phyloP scores from a whole-genome alignment of 2,888 invertebrate genomes.

The Trissonchulus latispiculum region DNA sequence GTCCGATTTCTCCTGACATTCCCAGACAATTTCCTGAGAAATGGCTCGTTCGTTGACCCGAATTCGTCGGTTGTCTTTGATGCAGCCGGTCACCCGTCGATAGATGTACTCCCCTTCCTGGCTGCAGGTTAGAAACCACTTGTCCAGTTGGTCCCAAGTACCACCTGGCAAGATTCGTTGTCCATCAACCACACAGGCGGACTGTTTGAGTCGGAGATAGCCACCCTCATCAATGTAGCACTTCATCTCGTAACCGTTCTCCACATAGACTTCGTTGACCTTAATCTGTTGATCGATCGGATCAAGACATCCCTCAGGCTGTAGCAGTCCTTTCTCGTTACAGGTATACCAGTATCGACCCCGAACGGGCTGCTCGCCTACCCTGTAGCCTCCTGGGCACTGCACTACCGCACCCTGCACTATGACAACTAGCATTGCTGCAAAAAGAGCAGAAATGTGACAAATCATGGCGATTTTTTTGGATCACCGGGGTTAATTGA shows the following conservation, averaged over 20 bases:
- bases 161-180: slow-evolving; percentile 21
- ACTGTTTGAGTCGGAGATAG: slow-evolving; percentile 33
- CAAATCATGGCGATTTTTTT: no score
- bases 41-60: slow-evolving; percentile 26
- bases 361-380: slow-evolving; percentile 5
- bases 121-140: slow-evolving; percentile 24
- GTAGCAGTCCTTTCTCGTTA: slow-evolving; percentile 9
- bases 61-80: slow-evolving; percentile 32
- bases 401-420: neutral
- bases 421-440: no score
- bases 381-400: slow-evolving; percentile 17
- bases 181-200: slow-evolving; percentile 31
- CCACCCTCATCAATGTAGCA: slow-evolving; percentile 25
- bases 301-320: slow-evolving; percentile 10
- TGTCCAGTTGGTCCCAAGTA: neutral
- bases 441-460: no score
- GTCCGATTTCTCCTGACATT: slow-evolving; percentile 34
- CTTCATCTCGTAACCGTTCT: slow-evolving; percentile 8
- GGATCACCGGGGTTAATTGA: no score
- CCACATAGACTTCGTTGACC: neutral
- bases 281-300: neutral
- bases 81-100: slow-evolving; percentile 32
- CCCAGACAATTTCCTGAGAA: slow-evolving; percentile 26
- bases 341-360: slow-evolving; percentile 21
- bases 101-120: slow-evolving; percentile 33